Base-by-base conservation (phyloP, 2,888 invertebrate genomes). In the Odontomyia ornata region DNA sequence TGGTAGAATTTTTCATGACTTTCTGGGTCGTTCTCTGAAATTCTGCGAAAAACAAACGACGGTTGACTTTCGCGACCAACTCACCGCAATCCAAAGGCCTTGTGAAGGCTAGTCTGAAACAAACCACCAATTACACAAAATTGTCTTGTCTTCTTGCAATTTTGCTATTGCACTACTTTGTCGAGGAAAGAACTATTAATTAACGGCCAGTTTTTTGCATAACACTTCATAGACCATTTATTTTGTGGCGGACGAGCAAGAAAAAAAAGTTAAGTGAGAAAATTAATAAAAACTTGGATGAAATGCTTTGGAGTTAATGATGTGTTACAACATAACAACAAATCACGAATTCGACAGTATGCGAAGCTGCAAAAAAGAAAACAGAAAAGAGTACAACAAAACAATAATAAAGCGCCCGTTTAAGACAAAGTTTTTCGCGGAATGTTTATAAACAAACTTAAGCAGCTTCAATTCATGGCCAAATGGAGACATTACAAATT, bases 381-480 rank as follows among this genome's bases (percentile, higher is more conserved):
- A 18, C 9, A 36, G 65, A 18, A n/a, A n/a, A n/a, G n/a, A n/a
- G n/a, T n/a, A n/a, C n/a, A 4, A 30, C 18, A 30, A n/a, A 28
- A 28, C 15, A 1, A 9, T 11, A 65, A 65, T 27, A 9, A 15
- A 21, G 7, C n/a, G 21, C 2, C 15, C 23, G 11, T 27, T 62
- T 4, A 15, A 62, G 13, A 27, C 15, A 27, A 62, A 15, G 27
- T 18, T 62, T 62, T 62, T 62, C 27, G 62, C 62, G 27, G 62
- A 62, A 11, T 27, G 62, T 27, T 15, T 3, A 27, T 62, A 62
- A 62, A 23, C 25, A 25, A 27, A 27, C 52, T 11, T 5, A 36
- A 36, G 36, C 36, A 36, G 36, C 36, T 36, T 52, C 30, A 65
- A 65, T 65, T 65, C 65, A 65, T 65, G 65, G 65, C 65, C 65